Base-by-base conservation (phyloP, 30 jellyfish, hydroid and myxozoan genomes). In the Nemopilema nomurai region DNA sequence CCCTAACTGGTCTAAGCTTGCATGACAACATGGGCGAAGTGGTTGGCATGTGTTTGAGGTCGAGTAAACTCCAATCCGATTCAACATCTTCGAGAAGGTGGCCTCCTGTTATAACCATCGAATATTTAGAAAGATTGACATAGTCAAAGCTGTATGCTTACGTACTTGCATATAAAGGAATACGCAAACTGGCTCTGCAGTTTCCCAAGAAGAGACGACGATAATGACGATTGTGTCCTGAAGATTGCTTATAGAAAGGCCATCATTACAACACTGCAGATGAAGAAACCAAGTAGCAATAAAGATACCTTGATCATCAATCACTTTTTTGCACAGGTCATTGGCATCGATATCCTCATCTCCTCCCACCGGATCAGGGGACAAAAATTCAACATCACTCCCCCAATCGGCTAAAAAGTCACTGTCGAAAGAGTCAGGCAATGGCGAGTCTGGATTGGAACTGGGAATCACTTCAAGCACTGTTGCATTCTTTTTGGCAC, bases 381-480 rank as follows among this genome's bases (percentile, higher is more conserved):
- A 87, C 73, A 19, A 71, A 13, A 49, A 50, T 67, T 65, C 83
- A 1, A 49, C 73, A 16, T 63, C 91, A 16, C 22, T 28, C 22
- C 69, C 82, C 16, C 69, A 69, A 6, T 72, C 86, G 32, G 19
- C 32, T 16, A 53, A 76, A 1, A 21, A 24, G 62, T 28, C 18
- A 22, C 49, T 71, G 66, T 74, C 83, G 0, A 84, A 63, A 62
- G 71, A 25, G 52, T 73, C 87, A 27, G 92, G 92, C 0, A 83
- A 28, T 1, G 87, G 87, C 27, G 93, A 84, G 50, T 84, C 93
- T 28, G 93, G 93, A 64, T 74, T 84, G 28, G 93, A 84, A 51
- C 93, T 84, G 4, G 93, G 93, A 66, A 84, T 65, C 1, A 84
- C 26, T 8, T 71, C 87, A 24, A 24, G 22, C 9, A 50, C 0